Conservation (phyloP, 2,113 vertebrate species). For the Gasterosteus nipponicus region DNA sequence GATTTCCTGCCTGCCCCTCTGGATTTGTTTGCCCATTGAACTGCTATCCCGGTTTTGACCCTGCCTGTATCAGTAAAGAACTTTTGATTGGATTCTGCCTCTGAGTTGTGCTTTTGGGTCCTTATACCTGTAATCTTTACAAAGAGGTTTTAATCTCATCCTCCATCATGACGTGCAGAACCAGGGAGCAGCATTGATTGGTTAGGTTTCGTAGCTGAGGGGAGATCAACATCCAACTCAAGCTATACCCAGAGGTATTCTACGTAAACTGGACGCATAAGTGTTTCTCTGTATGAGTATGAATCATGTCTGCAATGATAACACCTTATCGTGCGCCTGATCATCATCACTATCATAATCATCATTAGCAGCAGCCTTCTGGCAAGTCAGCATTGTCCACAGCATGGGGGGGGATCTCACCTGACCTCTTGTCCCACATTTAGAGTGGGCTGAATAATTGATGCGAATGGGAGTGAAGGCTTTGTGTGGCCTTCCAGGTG, state of each 20-base stretch:
- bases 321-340: conserved; percentile 20
- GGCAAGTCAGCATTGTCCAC: conserved; percentile 60
- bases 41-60: too few species aligned
- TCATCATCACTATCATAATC: conserved; percentile 9
- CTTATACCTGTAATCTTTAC: too few species aligned
- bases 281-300: conserved; percentile 16
- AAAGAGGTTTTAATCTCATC: conserved; percentile 58
- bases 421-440: conserved; percentile 70
- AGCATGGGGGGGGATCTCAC: conserved; percentile 48
- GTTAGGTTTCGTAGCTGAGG: conserved; percentile 12
- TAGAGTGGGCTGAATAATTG: conserved; percentile 64
- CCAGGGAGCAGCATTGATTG: conserved; percentile 38
- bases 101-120: too few species aligned
- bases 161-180: conserved; percentile 28
- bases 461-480: conserved; percentile 49
- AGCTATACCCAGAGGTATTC: conserved; percentile 21
- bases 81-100: too few species aligned
- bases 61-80: too few species aligned
- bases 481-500: conserved; percentile 58
- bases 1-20: too few species aligned
- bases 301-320: conserved; percentile 40
- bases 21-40: too few species aligned
- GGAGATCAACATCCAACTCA: conserved; percentile 2
- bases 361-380: conserved; percentile 44
- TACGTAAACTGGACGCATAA: conserved; percentile 3